Evolutionary conservation across 2,113 vertebrate species (phyloP), one percentile per base, ranked within the genome.

Genomic region (Terrapene triunguis): DNA sequence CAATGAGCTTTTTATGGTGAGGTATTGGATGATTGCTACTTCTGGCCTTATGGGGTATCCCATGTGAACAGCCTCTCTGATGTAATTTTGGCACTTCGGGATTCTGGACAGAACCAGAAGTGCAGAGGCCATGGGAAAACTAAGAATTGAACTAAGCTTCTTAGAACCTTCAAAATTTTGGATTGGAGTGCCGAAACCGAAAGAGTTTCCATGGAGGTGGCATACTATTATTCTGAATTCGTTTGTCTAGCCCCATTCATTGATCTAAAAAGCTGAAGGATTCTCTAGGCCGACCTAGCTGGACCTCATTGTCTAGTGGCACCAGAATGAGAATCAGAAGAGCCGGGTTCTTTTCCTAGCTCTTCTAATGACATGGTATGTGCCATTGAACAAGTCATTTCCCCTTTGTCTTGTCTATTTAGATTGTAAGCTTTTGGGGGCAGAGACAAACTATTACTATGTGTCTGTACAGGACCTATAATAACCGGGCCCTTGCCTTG

Each of bases 221-320:
- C 82, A 2, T 27, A 55, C 42, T 22, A 81, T 81, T 91, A 44
- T 94, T 7, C 25, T 35, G n/a, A 80, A 5, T 42, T 69, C 21
- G 35, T n/a, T 72, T 27, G 44, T 65, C 21, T 3, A 27, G 14
- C 48, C 3, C 12, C 79, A 11, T 6, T 78, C 25, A 19, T 69
- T n/a, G 65, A 38, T 1, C 16, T 80, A 87, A 94, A 62, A 27
- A 76, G 10, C 50, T 55, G 25, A 55, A 86, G 19, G 24, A 81
- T 47, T 74, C 42, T 92, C n/a, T 59, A 24, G 81, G 44, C 42
- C 21, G 24, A 25, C 55, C 86, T 62, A 32, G 57, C 5, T 10
- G 27, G 57, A 2, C 48, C 48, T 80, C 0, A 0, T 5, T 74
- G 5, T 62, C 14, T 50, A 78, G 51, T 53, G 9, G 21, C 81